phyloP scores from a whole-genome alignment of 2,113 vertebrate genomes.

The Zapornia atra region DNA sequence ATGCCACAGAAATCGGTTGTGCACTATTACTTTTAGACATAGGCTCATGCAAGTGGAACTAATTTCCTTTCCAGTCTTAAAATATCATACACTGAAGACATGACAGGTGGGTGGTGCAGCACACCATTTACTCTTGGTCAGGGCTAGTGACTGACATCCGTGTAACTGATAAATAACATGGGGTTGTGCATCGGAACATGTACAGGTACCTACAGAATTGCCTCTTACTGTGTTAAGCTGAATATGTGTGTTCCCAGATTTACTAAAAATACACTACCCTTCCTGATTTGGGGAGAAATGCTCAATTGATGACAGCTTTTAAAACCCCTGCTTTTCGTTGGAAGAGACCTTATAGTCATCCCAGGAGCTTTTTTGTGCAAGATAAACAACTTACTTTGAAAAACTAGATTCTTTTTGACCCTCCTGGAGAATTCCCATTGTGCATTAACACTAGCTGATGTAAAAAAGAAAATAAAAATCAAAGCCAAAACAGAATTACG shows the following conservation, averaged over 20 bases:
- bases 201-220: not conserved
- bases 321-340: not conserved
- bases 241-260: not conserved
- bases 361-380: not conserved
- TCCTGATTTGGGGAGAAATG: not conserved
- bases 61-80: not conserved
- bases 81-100: not conserved
- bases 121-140: not conserved
- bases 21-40: not conserved
- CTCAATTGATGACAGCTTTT: not conserved
- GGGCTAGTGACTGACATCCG: not conserved
- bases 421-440: not conserved
- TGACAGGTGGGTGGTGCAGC: not conserved
- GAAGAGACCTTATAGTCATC: not conserved
- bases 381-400: not conserved
- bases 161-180: not conserved
- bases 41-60: not conserved
- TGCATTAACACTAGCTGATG: not conserved
- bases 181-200: not conserved
- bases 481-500: not conserved
- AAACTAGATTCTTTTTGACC: not conserved
- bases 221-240: not conserved
- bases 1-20: conserved; percentile 6
- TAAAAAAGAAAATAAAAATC: not conserved
- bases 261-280: not conserved